Conservation (phyloP, 2,797 vertebrate species). For the Mallotus villosus region DNA sequence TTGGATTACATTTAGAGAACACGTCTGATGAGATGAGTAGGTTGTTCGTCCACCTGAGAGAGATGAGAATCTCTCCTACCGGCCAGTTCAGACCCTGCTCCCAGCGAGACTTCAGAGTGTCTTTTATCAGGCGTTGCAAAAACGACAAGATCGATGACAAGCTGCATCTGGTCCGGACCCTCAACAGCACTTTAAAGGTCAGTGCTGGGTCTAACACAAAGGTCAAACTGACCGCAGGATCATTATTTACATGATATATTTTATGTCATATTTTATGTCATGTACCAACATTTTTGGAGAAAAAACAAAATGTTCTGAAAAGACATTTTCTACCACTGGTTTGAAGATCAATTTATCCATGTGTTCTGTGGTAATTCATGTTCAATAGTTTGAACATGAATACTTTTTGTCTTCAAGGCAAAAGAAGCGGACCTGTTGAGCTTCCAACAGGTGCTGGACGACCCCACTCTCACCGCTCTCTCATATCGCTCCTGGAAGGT, state of each 20-base stretch:
- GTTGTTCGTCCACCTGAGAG: constrained; percentile 80
- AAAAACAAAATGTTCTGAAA: too few relatives aligned
- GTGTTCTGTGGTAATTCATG: too few relatives aligned
- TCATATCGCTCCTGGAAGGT: constrained; percentile 80
- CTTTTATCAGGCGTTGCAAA: constrained; percentile 82
- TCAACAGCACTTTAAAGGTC: constrained; percentile 89
- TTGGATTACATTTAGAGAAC: constrained; percentile 21
- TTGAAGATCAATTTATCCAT: too few relatives aligned
- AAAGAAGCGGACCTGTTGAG: constrained; percentile 81
- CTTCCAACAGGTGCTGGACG: constrained; percentile 79
- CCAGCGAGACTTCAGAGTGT: constrained; percentile 76
- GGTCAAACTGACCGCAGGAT: too few relatives aligned
- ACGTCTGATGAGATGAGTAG: constrained; percentile 79
- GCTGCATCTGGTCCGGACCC: constrained; percentile 82
- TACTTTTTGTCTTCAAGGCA: constrained; percentile 64
- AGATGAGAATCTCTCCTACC: constrained; percentile 79
- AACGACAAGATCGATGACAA: constrained; percentile 84
- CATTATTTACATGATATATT: too few relatives aligned
- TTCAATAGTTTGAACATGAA: too few relatives aligned
- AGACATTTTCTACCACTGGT: too few relatives aligned
- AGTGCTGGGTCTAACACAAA: constrained; percentile 19
- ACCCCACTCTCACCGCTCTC: constrained; percentile 70
- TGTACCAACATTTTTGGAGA: background rate
- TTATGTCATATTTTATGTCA: too few relatives aligned
- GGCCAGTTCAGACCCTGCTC: constrained; percentile 77